A percentile compares a stretch with the other conserved stretches of the same genome.
These are phyloP conservation scores for Magallana angulata DNA, from an alignment of 1,140 invertebrate species.

Conservation along the genomic window DNA sequence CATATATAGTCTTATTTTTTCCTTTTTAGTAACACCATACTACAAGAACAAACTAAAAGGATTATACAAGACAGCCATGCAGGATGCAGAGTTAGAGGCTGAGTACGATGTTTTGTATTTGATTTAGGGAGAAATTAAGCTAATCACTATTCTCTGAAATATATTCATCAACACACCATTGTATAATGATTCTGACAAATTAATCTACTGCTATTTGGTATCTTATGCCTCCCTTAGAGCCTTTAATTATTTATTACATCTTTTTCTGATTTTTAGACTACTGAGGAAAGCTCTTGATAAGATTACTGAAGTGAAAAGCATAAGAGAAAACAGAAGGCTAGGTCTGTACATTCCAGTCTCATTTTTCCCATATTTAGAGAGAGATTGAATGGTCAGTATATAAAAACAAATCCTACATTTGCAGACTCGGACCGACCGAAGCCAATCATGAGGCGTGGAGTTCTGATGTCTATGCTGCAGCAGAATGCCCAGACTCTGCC, in stretches of 20 bases:
- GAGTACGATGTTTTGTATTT: slow-evolving; percentile 78
- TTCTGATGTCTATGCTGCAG: slow-evolving; percentile 96
- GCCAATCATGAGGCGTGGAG: slow-evolving; percentile 93
- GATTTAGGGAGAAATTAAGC: background rate
- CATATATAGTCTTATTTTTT: no score
- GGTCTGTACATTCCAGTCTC: slow-evolving; percentile 52
- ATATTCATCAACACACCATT: background rate
- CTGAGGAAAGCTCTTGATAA: slow-evolving; percentile 90
- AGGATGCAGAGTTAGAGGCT: slow-evolving; percentile 91
- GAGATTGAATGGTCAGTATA: background rate
- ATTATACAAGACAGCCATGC: slow-evolving; percentile 89
- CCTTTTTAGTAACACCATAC: slow-evolving; percentile 79
- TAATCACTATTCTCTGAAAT: background rate
- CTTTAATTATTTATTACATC: no score
- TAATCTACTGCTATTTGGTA: no score
- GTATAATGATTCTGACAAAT: no score
- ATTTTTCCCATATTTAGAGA: background rate
- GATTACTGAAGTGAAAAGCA: slow-evolving; percentile 93
- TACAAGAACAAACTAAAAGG: slow-evolving; percentile 88
- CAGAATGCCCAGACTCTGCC: slow-evolving; percentile 95
- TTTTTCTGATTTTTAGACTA: slow-evolving; percentile 75
- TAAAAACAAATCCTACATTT: background rate
- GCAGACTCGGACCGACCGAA: slow-evolving; percentile 82
- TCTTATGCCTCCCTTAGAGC: no score
- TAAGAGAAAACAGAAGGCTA: slow-evolving; percentile 91